Percentiles rank a stretch among this genome's conserved stretches.
phyloP scores from a whole-genome alignment of 2,113 vertebrate genomes.

The Scalopus aquaticus region DNA sequence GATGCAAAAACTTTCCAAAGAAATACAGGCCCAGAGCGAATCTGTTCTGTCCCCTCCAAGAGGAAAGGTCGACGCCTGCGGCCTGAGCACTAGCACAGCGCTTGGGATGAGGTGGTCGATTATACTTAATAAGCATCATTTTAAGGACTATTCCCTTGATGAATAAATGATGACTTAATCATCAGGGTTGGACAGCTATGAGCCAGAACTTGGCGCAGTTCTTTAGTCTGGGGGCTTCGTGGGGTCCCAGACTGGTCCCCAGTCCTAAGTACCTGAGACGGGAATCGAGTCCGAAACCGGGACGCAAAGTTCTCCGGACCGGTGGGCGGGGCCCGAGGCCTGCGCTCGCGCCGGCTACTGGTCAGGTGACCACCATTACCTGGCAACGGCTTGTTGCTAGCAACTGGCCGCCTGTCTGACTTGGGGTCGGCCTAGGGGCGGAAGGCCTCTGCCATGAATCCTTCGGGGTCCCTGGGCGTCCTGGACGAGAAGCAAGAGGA shows the following conservation, averaged over 20 bases:
- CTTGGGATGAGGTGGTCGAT: not conserved
- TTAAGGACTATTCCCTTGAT: not conserved
- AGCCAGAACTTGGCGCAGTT: not conserved
- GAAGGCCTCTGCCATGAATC: slow-evolving; percentile 20
- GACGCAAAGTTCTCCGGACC: rapidly evolving
- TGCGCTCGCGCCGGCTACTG: not conserved
- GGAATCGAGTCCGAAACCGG: rapidly evolving
- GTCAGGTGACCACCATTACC: not conserved
- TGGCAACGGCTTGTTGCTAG: slow-evolving; percentile 65
- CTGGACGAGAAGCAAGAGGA: not conserved
- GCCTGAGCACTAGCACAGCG: not conserved
- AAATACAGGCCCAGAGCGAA: not conserved
- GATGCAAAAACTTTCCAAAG: not conserved
- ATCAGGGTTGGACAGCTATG: not conserved
- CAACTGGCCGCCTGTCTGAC: not conserved
- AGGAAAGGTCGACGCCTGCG: not conserved
- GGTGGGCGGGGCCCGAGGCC: not conserved
- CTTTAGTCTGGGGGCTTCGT: not conserved
- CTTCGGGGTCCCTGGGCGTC: not conserved
- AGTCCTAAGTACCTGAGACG: no score
- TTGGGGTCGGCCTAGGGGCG: not conserved
- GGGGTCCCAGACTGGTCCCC: no score
- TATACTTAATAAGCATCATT: not conserved
- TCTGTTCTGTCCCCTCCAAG: not conserved
- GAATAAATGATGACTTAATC: not conserved